Base-by-base conservation (phyloP, 2,797 vertebrate genomes). In the Aselliscus stoliczkanus region DNA sequence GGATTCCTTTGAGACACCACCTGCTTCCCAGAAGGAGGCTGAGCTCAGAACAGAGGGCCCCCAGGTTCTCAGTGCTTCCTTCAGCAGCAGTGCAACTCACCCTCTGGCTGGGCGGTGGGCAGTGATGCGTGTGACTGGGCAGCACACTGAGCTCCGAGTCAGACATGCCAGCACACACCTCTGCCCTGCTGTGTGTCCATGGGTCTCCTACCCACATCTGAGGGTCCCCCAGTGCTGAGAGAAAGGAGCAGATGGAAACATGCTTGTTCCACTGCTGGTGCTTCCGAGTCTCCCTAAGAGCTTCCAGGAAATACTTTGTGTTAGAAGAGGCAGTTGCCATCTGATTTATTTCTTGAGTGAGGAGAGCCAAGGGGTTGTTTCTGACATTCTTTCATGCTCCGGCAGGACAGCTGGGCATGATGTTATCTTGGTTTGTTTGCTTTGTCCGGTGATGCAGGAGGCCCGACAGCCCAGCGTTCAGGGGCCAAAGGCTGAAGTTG, bases 261-360 rank as follows among this genome's bases (percentile, higher is more conserved):
- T 94, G 20, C 82, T 93, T 77, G 4, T 79, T 96, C 58, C 65
- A 80, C 42, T 56, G 9, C 37, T 72, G 56, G 72, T 25, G 4
- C 58, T 79, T 96, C 85, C 3, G 7, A 85, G 47, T 79, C 76
- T 94, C 95, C 93, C 92, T 60, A 70, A 90, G 73, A 75, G 73
- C 62, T 92, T 95, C 42, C 70, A 93, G 96, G 96, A 97, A 96
- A 70, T 88, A 85, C 88, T 97, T 96, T 97, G 70, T 91, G 67
- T 97, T 92, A 65, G 52, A 79, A 88, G 65, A 95, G 54, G 82
- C 70, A 37, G 64, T 88, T 86, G 82, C 93, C 54, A 37, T 72
- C 39, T 90, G 90, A 88, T 62, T 96, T 96, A 72, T 88, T 94
- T 96, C 77, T 92, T 62, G 92, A 88, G 67, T 70, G 80, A 93